These are phyloP conservation scores for Drosophila colorata DNA, from an alignment of 2,888 invertebrate genomes.

Conservation along the genomic window DNA sequence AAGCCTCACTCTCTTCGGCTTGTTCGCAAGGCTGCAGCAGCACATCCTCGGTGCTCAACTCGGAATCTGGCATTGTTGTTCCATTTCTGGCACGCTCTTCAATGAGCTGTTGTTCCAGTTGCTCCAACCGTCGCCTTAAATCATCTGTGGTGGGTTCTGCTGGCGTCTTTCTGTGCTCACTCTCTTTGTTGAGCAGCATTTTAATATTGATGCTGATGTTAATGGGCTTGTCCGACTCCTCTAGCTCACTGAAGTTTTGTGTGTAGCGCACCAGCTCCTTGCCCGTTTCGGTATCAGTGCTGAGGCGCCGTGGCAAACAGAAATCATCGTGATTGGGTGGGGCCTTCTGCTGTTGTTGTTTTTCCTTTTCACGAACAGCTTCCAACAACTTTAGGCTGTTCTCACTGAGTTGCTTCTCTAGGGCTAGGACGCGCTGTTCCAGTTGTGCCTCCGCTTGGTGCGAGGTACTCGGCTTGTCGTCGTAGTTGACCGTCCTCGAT, in stretches of 20 bases:
- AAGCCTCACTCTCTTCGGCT: constrained; percentile 36
- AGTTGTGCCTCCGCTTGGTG: constrained; percentile 60
- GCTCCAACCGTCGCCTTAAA: constrained; percentile 72
- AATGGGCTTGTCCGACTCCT: constrained; percentile 78
- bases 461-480: constrained; percentile 71
- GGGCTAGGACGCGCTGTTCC: constrained; percentile 79
- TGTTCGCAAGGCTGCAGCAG: background rate
- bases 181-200: constrained; percentile 77
- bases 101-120: constrained; percentile 72
- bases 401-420: constrained; percentile 82
- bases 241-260: constrained; percentile 72
- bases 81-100: constrained; percentile 54
- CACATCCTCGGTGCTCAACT: constrained; percentile 12
- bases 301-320: constrained; percentile 43
- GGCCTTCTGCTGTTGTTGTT: constrained; percentile 13
- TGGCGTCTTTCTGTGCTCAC: constrained; percentile 46
- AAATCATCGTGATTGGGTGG: constrained; percentile 29
- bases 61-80: constrained; percentile 25
- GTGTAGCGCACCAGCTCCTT: constrained; percentile 81
- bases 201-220: constrained; percentile 83
- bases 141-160: constrained; percentile 62
- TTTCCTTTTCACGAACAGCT: constrained; percentile 59
- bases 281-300: constrained; percentile 69
- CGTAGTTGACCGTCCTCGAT: constrained; percentile 60
- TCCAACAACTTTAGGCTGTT: constrained; percentile 76